Evolutionary conservation across 2,888 invertebrate genomes (phyloP).

Genomic region (Philonicus albiceps): DNA sequence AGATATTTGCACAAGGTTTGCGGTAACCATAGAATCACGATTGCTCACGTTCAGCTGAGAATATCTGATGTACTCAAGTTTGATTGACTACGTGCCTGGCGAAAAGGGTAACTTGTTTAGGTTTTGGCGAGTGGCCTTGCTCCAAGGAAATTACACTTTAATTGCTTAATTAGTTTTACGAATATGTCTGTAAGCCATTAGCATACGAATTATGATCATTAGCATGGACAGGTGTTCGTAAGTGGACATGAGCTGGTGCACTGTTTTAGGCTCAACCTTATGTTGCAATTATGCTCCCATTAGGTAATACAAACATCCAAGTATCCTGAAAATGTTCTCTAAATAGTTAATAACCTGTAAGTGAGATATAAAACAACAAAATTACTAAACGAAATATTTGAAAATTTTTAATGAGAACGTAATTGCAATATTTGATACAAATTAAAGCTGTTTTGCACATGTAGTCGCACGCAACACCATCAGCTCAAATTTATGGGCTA

Average conservation of each 20-base stretch:
- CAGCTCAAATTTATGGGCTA: slow-evolving; percentile 14
- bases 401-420: neutral
- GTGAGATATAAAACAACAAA: neutral
- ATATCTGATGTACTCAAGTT: slow-evolving; percentile 40
- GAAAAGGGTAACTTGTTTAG: slow-evolving; percentile 35
- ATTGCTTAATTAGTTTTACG: slow-evolving; percentile 35
- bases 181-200: slow-evolving; percentile 31
- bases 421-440: neutral
- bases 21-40: slow-evolving; percentile 31
- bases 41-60: slow-evolving; percentile 35
- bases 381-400: neutral
- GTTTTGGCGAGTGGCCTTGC: slow-evolving; percentile 5
- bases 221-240: slow-evolving; percentile 14
- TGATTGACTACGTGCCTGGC: slow-evolving; percentile 41
- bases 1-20: slow-evolving; percentile 37
- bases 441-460: neutral
- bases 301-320: neutral
- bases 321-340: neutral
- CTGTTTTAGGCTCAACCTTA: neutral
- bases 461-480: slow-evolving; percentile 8
- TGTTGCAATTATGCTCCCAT: neutral
- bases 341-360: neutral
- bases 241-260: neutral
- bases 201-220: slow-evolving; percentile 34
- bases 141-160: slow-evolving; percentile 34